These are phyloP conservation scores for Enteromius argenteus DNA, from an alignment of 2,797 vertebrate genomes.

Conservation along the genomic window DNA sequence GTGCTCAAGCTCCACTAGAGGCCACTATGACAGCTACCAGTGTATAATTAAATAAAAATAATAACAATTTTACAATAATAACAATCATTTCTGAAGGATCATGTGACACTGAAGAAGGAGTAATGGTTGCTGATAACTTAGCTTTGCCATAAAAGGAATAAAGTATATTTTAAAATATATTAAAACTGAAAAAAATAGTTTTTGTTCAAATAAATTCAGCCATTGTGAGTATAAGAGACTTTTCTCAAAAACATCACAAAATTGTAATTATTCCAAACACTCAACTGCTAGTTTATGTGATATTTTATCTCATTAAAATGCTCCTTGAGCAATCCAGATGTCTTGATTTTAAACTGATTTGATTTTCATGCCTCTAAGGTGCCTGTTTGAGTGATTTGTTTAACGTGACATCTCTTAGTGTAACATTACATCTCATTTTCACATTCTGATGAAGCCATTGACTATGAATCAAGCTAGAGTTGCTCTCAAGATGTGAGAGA, in stretches of 20 bases:
- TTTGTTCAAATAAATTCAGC: not conserved
- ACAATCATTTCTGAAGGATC: not conserved
- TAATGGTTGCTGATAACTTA: not conserved
- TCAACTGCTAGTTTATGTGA: not conserved
- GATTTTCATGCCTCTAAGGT: not conserved
- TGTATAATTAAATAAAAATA: too few relatives aligned
- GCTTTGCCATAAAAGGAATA: not conserved
- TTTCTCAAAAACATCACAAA: not conserved
- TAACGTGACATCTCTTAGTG: constrained; percentile 27
- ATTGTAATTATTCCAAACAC: not conserved
- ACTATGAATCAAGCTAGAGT: not conserved
- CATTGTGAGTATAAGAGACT: not conserved
- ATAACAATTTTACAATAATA: not conserved
- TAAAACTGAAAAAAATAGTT: not conserved
- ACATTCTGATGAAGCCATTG: constrained; percentile 9
- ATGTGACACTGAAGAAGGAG: not conserved
- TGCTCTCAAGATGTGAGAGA: not conserved
- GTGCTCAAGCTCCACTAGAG: too few relatives aligned
- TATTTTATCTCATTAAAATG: constrained; percentile 1
- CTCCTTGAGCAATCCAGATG: not conserved
- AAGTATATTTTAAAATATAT: not conserved
- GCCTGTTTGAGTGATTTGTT: not conserved
- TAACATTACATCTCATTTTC: constrained; percentile 28
- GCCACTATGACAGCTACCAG: too few relatives aligned
- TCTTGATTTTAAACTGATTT: constrained; percentile 13